Conservation (phyloP, 2,888 invertebrate genomes). For the Cataglyphis rosenhaueri region DNA sequence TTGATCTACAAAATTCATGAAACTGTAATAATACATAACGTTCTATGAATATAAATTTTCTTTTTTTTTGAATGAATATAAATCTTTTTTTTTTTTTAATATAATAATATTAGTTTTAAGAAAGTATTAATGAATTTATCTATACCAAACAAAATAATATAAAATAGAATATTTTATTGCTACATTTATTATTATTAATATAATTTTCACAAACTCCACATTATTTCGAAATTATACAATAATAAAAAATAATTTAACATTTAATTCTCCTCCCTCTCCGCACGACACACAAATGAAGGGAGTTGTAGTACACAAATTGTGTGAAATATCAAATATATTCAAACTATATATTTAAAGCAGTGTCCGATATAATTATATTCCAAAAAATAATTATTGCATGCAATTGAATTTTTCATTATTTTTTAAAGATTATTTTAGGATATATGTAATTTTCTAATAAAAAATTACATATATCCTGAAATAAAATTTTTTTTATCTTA, state of each 20-base stretch:
- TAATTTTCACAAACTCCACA: neutral
- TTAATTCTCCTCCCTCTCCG: neutral
- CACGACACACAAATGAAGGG: neutral
- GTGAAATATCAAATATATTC: neutral
- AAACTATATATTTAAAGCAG: constrained; percentile 1
- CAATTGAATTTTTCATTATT: neutral
- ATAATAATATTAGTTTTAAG: neutral
- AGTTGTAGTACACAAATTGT: neutral
- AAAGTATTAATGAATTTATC: neutral
- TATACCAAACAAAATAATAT: neutral
- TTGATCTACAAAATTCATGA: neutral
- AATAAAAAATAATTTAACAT: neutral
- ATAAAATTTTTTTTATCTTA: neutral
- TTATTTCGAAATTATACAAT: neutral
- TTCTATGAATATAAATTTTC: neutral
- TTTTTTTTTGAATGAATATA: no score
- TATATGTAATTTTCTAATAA: neutral
- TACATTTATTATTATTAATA: neutral
- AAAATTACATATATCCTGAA: neutral
- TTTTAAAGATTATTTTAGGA: neutral
- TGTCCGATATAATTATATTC: neutral
- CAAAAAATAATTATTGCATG: neutral
- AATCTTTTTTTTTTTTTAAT: neutral
- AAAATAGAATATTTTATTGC: no score
- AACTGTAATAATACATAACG: neutral